Percentiles rank a stretch among this genome's conserved stretches.
These are phyloP conservation scores for Chroicocephalus ridibundus DNA, from an alignment of 2,113 vertebrate genomes.

Conservation along the genomic window DNA sequence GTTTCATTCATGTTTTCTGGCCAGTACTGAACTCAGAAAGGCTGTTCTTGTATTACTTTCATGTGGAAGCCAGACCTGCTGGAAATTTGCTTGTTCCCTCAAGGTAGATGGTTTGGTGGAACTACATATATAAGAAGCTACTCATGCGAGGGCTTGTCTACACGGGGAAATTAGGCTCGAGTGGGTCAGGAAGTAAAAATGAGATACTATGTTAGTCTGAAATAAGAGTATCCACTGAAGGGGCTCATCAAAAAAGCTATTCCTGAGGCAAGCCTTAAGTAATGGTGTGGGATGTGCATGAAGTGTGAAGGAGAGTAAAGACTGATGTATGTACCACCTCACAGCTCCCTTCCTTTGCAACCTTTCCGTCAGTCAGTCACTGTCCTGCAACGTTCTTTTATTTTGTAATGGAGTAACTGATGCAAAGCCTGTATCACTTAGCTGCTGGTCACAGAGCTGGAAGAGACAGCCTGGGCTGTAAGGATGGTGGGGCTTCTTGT, in stretches of 20 bases:
- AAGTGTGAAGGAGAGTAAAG: not conserved
- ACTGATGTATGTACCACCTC: not conserved
- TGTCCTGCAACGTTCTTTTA: not conserved
- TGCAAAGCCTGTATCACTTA: not conserved
- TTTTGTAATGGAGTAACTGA: not conserved
- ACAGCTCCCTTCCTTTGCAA: not conserved
- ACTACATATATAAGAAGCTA: not conserved
- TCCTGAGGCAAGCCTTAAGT: not conserved
- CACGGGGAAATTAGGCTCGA: not conserved
- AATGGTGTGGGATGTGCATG: not conserved
- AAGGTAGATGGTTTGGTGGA: not conserved
- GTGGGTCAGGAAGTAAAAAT: not conserved
- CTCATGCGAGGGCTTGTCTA: not conserved
- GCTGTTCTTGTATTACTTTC: constrained; percentile 7
- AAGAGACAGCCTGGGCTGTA: not conserved
- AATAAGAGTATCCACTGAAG: not conserved
- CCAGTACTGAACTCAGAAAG: not conserved
- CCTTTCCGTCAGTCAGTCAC: not conserved
- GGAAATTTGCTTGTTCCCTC: constrained; percentile 20
- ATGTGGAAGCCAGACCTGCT: constrained; percentile 21
- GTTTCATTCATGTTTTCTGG: constrained; percentile 19
- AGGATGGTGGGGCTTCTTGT: not conserved
- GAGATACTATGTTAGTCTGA: not conserved
- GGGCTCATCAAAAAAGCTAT: not conserved
- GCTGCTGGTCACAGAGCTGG: not conserved